phyloP scores from a whole-genome alignment of 2,888 invertebrate genomes.

The Protula sp. region DNA sequence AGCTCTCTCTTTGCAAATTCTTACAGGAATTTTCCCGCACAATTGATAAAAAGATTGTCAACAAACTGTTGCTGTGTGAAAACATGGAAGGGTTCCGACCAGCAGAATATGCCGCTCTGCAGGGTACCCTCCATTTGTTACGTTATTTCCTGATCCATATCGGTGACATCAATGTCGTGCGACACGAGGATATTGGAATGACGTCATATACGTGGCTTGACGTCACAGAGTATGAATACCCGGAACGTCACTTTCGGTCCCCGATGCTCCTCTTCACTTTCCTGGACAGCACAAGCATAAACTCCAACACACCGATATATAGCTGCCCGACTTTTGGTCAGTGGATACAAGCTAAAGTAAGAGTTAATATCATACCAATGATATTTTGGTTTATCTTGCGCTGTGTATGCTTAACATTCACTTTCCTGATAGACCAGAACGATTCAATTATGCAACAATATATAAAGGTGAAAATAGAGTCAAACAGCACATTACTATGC shows the following conservation, averaged over 20 bases:
- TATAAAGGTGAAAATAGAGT: too few species aligned
- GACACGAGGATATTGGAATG: background rate
- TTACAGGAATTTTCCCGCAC: slow-evolving; percentile 1
- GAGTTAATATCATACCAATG: background rate
- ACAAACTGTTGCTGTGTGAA: slow-evolving; percentile 1
- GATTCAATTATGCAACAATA: too few species aligned
- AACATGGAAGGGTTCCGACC: slow-evolving; percentile 7
- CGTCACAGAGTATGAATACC: slow-evolving; percentile 5
- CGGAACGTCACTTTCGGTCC: background rate
- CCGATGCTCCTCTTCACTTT: background rate
- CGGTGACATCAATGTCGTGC: slow-evolving; percentile 4
- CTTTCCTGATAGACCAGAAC: background rate
- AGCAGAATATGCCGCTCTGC: slow-evolving; percentile 6
- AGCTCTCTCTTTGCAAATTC: background rate
- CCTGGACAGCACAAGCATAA: background rate
- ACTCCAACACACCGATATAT: too few species aligned
- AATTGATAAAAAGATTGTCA: background rate
- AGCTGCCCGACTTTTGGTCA: background rate
- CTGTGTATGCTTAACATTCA: too few species aligned
- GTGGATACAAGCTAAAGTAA: background rate
- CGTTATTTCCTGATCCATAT: background rate
- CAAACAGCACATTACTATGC: background rate
- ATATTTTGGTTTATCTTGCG: background rate
- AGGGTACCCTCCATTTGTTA: slow-evolving; percentile 1
- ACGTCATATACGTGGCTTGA: slow-evolving; percentile 4